These are phyloP conservation scores for Hydrozoanthus gracilis DNA, from an alignment of 92 coral and sea anemone species.

Conservation along the genomic window DNA sequence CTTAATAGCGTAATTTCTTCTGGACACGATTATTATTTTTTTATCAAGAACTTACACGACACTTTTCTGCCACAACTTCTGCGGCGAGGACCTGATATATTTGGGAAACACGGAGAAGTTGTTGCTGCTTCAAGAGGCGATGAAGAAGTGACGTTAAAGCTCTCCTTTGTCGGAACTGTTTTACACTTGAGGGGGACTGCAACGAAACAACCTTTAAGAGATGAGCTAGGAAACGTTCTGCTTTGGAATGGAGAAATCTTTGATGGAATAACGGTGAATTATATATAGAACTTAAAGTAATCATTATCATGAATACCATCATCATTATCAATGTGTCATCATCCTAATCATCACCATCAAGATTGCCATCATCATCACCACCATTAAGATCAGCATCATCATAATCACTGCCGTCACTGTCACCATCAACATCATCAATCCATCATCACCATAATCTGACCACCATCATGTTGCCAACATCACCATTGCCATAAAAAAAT, in stretches of 20 bases:
- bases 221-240: conserved; percentile 77
- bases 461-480: not conserved
- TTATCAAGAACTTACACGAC: conserved; percentile 55
- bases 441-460: not conserved
- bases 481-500: not conserved
- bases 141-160: not conserved
- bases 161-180: conserved; percentile 70
- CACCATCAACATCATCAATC: not conserved
- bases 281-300: not conserved
- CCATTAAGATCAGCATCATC: not conserved
- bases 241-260: conserved; percentile 99
- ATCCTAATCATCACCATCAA: not conserved
- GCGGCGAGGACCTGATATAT: conserved; percentile 90
- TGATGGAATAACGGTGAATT: conserved; percentile 79
- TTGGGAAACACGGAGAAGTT: conserved; percentile 37
- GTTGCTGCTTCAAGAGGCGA: conserved; percentile 10
- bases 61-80: conserved; percentile 62
- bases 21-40: not conserved
- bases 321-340: not conserved
- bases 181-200: conserved; percentile 90
- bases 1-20: not conserved
- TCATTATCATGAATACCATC: not conserved
- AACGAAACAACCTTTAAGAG: conserved; percentile 82
- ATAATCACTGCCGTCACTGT: not conserved
- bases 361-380: not conserved